Evolutionary conservation across 1,140 invertebrate species (phyloP).

Genomic region (Helicoverpa zea): DNA sequence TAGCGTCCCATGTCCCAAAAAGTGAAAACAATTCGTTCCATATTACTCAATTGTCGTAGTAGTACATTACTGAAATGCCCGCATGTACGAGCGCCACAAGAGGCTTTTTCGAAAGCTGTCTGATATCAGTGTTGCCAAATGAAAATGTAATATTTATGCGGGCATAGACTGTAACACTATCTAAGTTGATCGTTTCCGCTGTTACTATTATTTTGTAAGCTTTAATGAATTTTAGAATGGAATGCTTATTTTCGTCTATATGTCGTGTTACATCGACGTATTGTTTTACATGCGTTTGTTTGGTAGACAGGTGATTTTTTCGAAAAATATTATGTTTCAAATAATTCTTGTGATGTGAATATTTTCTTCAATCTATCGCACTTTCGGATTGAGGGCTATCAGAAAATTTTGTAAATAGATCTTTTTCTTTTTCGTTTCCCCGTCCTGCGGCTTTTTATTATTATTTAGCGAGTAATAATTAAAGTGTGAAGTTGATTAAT

Average conservation of each 20-base stretch:
- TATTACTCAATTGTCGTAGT: neutral
- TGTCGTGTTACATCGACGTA: neutral
- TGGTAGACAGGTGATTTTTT: neutral
- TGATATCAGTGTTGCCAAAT: constrained; percentile 14
- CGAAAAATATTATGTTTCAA: neutral
- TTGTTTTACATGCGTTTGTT: too few species aligned
- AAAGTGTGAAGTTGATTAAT: constrained; percentile 20
- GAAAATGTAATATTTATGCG: constrained; percentile 20
- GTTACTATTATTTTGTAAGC: constrained; percentile 7
- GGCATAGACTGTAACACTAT: constrained; percentile 10
- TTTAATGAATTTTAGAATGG: constrained; percentile 3
- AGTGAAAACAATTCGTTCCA: constrained; percentile 7
- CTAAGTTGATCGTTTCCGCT: constrained; percentile 15
- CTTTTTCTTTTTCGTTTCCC: constrained; percentile 50
- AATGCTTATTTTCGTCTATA: neutral
- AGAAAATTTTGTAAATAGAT: constrained; percentile 59
- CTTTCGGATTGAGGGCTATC: constrained; percentile 32
- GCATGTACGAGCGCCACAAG: neutral
- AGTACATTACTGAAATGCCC: constrained; percentile 20
- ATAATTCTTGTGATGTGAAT: constrained; percentile 9
- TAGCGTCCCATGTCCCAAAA: neutral
- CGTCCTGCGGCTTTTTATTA: constrained; percentile 54
- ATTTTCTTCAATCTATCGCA: constrained; percentile 37
- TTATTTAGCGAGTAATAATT: constrained; percentile 49
- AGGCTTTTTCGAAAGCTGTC: constrained; percentile 28